Percentiles rank a stretch among this genome's conserved stretches.
Conservation (phyloP, 2,113 vertebrate species). For the Fukomys damarensis region DNA sequence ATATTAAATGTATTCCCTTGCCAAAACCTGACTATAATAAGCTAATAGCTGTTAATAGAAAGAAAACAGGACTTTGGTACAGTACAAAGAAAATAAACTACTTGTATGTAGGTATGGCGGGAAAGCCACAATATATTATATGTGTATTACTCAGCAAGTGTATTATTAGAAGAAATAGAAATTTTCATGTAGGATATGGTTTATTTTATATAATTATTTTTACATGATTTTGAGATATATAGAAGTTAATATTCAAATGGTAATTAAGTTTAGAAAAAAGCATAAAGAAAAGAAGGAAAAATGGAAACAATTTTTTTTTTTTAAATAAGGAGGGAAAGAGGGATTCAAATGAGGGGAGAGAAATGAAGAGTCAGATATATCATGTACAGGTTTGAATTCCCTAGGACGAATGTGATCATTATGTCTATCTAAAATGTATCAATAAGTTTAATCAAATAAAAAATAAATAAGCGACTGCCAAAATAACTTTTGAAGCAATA, state of each 20-base stretch:
- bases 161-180: not conserved
- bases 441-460: too few species aligned
- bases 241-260: not conserved
- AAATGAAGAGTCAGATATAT: too few species aligned
- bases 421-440: too few species aligned
- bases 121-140: not conserved
- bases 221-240: not conserved
- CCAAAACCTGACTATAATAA: too few species aligned
- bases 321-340: too few species aligned
- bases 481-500: not conserved
- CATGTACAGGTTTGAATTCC: too few species aligned
- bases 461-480: not conserved
- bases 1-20: too few species aligned
- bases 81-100: not conserved
- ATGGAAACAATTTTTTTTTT: too few species aligned
- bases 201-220: constrained; percentile 20
- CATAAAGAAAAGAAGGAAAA: too few species aligned
- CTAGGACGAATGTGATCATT: too few species aligned
- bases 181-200: not conserved
- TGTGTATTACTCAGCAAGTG: not conserved
- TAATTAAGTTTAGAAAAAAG: too few species aligned
- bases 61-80: not conserved
- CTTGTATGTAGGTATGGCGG: not conserved
- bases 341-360: too few species aligned
- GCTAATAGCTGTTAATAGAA: not conserved